phyloP scores from a whole-genome alignment of 2,888 invertebrate species.

The Ophioninae sp. region DNA sequence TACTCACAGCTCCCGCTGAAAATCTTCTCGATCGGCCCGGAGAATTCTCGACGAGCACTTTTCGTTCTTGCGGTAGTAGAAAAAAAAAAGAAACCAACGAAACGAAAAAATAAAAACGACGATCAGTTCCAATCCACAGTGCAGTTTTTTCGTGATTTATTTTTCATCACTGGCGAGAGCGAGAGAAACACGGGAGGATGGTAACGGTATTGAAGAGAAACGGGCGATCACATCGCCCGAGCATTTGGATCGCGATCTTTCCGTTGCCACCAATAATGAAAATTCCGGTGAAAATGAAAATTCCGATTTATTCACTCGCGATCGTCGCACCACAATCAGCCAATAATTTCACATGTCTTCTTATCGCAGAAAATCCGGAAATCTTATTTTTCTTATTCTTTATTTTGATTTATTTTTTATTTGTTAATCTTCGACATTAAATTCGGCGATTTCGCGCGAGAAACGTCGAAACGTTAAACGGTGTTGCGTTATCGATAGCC shows the following conservation, averaged over 20 bases:
- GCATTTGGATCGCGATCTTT: neutral
- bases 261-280: neutral
- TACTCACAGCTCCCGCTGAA: neutral
- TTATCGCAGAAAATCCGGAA: too few species aligned
- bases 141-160: slow-evolving; percentile 21
- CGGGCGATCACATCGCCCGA: neutral
- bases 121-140: slow-evolving; percentile 26
- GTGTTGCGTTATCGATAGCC: too few species aligned
- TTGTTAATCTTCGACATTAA: too few species aligned
- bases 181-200: neutral
- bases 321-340: too few species aligned
- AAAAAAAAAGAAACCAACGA: neutral
- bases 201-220: neutral
- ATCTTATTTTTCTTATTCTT: too few species aligned
- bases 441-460: too few species aligned
- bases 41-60: neutral
- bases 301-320: neutral
- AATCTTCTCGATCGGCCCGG: neutral
- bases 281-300: neutral
- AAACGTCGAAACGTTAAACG: too few species aligned
- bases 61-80: neutral
- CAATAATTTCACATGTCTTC: too few species aligned
- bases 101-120: neutral
- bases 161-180: slow-evolving; percentile 19
- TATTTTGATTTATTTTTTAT: too few species aligned